phyloP scores from a whole-genome alignment of 2,113 vertebrate genomes.

The Malurus elegans region DNA sequence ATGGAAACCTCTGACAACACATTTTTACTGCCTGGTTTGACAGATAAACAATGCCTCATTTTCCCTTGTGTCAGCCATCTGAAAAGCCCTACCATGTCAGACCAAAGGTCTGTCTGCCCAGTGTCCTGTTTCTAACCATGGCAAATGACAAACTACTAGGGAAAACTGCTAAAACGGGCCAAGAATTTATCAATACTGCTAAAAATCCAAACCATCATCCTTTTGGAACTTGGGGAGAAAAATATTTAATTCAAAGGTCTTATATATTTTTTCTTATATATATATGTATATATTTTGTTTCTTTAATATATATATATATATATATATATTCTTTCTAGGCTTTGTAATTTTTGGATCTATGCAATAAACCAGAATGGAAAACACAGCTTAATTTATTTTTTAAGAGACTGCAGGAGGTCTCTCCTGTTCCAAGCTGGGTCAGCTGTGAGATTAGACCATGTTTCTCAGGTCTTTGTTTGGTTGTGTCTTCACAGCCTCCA shows the following conservation, averaged over 20 bases:
- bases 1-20: constrained; percentile 41
- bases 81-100: neutral
- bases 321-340: neutral
- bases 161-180: neutral
- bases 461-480: neutral
- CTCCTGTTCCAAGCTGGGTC: neutral
- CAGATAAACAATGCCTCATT: constrained; percentile 1
- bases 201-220: neutral
- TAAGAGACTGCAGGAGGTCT: neutral
- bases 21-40: neutral
- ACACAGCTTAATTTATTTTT: neutral
- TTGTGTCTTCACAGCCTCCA: neutral
- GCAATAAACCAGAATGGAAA: neutral
- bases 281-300: too few species aligned
- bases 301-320: neutral
- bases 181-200: neutral
- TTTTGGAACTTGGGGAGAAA: neutral
- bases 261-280: neutral
- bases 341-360: neutral
- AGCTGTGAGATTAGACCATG: neutral
- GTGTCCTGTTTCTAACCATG: neutral
- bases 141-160: neutral
- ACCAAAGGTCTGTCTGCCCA: neutral
- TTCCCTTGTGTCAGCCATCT: neutral
- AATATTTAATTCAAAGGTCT: neutral